These are phyloP conservation scores for Neoitamus cyanurus DNA, from an alignment of 2,888 invertebrate genomes.

Conservation along the genomic window DNA sequence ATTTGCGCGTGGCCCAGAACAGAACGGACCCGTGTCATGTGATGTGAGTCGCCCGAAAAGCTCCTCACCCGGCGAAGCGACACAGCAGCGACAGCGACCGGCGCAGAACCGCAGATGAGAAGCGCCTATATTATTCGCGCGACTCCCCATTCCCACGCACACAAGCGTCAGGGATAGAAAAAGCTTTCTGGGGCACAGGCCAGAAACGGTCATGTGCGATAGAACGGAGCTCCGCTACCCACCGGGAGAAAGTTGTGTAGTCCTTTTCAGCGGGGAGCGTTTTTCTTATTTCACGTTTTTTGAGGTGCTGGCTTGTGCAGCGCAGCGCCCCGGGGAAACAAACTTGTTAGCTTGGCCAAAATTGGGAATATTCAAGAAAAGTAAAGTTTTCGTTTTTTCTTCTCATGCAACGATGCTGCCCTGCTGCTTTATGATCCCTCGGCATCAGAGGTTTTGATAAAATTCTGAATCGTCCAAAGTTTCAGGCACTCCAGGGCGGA, in stretches of 20 bases:
- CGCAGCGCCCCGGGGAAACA: background rate
- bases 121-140: background rate
- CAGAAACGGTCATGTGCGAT: background rate
- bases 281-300: background rate
- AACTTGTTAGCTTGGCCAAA: background rate
- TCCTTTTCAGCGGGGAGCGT: background rate
- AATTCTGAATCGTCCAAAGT: background rate
- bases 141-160: background rate
- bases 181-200: background rate
- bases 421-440: background rate
- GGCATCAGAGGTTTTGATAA: background rate
- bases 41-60: background rate
- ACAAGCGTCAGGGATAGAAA: background rate
- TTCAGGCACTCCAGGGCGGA: background rate
- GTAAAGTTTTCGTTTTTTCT: background rate
- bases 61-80: background rate
- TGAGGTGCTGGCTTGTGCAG: background rate
- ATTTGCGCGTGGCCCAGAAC: constrained; percentile 32
- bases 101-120: background rate
- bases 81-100: background rate
- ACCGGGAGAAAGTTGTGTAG: background rate
- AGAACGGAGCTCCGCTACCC: background rate
- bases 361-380: background rate
- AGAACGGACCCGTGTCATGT: background rate
- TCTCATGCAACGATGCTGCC: background rate